These are phyloP conservation scores for Drosophila sp. DNA, from an alignment of 1,140 invertebrate genomes.

Conservation along the genomic window DNA sequence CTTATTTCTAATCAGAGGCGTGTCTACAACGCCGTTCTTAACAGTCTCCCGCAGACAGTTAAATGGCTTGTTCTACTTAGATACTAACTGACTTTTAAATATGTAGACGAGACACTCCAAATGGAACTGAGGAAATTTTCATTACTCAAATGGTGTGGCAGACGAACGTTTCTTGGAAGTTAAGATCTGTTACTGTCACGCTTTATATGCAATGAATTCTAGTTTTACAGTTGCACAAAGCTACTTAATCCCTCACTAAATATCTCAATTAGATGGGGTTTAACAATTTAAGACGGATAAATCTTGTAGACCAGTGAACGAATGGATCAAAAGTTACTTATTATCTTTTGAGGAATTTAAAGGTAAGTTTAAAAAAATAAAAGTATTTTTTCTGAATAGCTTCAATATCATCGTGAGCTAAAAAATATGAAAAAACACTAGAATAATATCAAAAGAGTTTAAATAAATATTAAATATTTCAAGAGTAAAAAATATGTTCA, in stretches of 20 bases:
- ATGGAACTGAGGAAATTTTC: constrained; percentile 57
- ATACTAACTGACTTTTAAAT: constrained; percentile 60
- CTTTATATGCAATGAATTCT: constrained; percentile 26
- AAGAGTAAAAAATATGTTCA: no score
- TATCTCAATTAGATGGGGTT: constrained; percentile 12
- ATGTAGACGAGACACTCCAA: constrained; percentile 49
- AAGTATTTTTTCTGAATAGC: no score
- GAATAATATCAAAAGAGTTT: no score
- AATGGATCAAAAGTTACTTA: not conserved
- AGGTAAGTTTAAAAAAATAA: no score
- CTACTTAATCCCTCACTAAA: constrained; percentile 15
- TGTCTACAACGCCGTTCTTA: constrained; percentile 56
- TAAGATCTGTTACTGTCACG: constrained; percentile 28
- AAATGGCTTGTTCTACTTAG: constrained; percentile 78
- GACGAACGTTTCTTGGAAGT: constrained; percentile 12
- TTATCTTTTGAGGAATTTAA: not conserved
- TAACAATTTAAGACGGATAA: not conserved
- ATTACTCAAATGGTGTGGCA: constrained; percentile 33
- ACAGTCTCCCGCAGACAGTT: constrained; percentile 72
- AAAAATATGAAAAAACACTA: no score
- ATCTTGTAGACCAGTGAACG: no score
- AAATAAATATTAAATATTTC: no score
- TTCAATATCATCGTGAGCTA: no score
- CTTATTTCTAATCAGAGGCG: constrained; percentile 77
- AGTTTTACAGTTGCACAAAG: constrained; percentile 10